These are phyloP conservation scores for Eurytoma adleriae DNA, from an alignment of 2,888 invertebrate species.

Conservation along the genomic window DNA sequence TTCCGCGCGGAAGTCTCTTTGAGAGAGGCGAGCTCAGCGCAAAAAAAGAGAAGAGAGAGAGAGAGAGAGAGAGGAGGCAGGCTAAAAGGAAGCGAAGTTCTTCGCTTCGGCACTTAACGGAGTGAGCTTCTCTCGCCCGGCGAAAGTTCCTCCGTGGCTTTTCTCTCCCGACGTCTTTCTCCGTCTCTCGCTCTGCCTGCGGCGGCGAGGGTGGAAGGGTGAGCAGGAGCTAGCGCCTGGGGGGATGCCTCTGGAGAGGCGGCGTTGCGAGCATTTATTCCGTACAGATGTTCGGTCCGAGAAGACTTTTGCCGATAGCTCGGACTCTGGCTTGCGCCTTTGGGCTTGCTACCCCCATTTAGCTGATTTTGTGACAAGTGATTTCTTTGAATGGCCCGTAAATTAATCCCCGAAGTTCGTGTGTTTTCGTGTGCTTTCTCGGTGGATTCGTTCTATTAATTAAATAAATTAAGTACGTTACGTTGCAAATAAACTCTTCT, in stretches of 20 bases:
- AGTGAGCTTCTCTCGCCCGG: slow-evolving; percentile 36
- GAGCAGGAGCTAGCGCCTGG: neutral
- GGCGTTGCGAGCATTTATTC: slow-evolving; percentile 33
- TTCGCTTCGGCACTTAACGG: slow-evolving; percentile 51
- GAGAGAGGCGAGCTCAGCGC: slow-evolving; percentile 3
- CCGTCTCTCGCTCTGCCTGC: slow-evolving; percentile 6
- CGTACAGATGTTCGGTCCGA: slow-evolving; percentile 11
- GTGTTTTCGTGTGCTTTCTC: too few relatives aligned
- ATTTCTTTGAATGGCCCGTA: too few relatives aligned
- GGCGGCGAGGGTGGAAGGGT: slow-evolving; percentile 6
- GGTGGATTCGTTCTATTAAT: too few relatives aligned
- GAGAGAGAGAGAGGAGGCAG: neutral
- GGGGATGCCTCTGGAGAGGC: slow-evolving; percentile 11
- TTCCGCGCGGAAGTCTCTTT: slow-evolving; percentile 48
- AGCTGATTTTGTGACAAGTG: too few relatives aligned
- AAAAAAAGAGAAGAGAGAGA: slow-evolving; percentile 6
- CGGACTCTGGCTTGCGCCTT: too few relatives aligned
- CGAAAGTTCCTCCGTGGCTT: slow-evolving; percentile 36
- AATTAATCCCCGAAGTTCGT: too few relatives aligned
- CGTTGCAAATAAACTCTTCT: too few relatives aligned
- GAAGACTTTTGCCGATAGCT: neutral
- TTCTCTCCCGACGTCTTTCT: slow-evolving; percentile 15
- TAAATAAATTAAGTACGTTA: too few relatives aligned
- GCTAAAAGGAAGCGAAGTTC: slow-evolving; percentile 22
- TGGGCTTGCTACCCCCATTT: too few relatives aligned